Evolutionary conservation across 1,140 invertebrate species (phyloP).

Genomic region (Cecropterus lyciades): DNA sequence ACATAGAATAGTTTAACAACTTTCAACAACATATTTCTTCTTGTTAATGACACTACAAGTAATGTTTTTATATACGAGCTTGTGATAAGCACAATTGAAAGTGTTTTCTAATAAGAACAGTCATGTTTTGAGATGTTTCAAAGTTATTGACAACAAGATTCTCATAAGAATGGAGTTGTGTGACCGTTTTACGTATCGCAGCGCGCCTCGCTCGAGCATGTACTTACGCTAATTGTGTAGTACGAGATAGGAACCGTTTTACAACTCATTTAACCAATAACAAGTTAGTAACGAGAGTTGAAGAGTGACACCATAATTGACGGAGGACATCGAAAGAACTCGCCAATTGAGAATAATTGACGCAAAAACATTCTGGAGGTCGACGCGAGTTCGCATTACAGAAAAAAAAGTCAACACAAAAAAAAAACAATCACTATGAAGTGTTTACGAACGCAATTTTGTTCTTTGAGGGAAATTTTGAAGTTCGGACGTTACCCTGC

Average conservation of each 20-base stretch:
- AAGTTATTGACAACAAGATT: conserved; percentile 37
- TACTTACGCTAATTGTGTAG: conserved; percentile 17
- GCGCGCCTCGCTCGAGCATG: neutral
- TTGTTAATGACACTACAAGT: too few species aligned
- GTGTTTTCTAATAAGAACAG: neutral
- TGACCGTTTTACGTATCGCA: conserved; percentile 9
- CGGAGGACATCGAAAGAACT: conserved; percentile 57
- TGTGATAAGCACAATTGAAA: too few species aligned
- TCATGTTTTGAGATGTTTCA: neutral
- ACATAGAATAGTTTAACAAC: too few species aligned
- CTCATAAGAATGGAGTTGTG: conserved; percentile 37
- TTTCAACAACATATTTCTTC: too few species aligned
- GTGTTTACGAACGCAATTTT: conserved; percentile 41
- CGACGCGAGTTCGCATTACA: conserved; percentile 30
- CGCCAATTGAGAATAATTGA: conserved; percentile 71
- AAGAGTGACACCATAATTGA: conserved; percentile 58
- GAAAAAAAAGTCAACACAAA: conserved; percentile 40
- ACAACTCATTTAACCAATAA: conserved; percentile 22
- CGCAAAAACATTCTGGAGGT: conserved; percentile 65
- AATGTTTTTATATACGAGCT: too few species aligned
- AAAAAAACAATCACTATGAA: conserved; percentile 39
- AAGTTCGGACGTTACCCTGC: conserved; percentile 62
- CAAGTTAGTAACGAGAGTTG: conserved; percentile 38
- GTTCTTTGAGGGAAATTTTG: conserved; percentile 53
- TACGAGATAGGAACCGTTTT: conserved; percentile 31